phyloP scores from a whole-genome alignment of 2,113 vertebrate species.

The Hemiscyllium ocellatum region DNA sequence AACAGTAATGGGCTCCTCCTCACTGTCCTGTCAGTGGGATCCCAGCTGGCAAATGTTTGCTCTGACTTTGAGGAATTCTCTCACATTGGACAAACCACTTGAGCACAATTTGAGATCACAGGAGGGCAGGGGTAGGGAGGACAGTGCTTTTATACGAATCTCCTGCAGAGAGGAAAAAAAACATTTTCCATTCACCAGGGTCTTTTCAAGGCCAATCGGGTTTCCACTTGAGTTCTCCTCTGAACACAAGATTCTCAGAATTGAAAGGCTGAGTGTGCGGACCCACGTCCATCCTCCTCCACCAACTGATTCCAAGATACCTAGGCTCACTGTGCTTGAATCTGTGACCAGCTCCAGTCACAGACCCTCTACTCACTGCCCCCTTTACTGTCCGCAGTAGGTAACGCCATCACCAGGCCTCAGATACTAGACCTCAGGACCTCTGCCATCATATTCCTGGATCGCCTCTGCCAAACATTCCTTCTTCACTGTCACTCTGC shows the following conservation, averaged over 20 bases:
- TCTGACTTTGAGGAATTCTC: background rate
- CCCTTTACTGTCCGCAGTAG: too few species aligned
- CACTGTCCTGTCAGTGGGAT: background rate
- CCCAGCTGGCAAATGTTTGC: slow-evolving; percentile 15
- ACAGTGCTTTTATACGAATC: background rate
- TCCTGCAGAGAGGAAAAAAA: background rate
- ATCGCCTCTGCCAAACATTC: background rate
- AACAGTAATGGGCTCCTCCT: slow-evolving; percentile 16
- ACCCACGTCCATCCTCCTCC: background rate
- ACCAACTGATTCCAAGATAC: background rate
- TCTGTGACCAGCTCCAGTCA: background rate
- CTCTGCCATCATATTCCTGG: background rate
- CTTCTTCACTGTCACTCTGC: background rate
- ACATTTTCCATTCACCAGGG: background rate
- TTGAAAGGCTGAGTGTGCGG: background rate
- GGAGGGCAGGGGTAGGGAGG: background rate
- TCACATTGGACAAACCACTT: background rate
- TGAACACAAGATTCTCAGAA: background rate
- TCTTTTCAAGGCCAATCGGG: background rate
- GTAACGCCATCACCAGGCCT: background rate
- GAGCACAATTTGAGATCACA: background rate
- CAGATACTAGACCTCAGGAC: background rate
- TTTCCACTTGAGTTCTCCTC: background rate
- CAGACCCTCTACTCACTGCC: background rate
- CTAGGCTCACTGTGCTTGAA: background rate